phyloP scores from a whole-genome alignment of 2,113 vertebrate species.

The Dromas ardeola region DNA sequence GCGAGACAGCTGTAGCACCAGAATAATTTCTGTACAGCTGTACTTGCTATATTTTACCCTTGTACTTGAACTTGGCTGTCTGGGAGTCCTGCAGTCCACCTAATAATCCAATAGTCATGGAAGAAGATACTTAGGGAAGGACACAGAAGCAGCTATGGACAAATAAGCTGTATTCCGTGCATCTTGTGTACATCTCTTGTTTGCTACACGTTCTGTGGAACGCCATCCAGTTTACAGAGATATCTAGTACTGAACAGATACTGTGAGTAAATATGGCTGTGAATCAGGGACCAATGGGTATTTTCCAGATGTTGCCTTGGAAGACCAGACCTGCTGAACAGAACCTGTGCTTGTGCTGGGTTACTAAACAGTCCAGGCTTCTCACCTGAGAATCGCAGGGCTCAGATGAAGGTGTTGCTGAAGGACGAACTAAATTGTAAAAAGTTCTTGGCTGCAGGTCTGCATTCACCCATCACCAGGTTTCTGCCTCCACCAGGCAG shows the following conservation, averaged over 20 bases:
- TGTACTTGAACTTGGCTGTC: neutral
- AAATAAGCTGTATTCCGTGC: neutral
- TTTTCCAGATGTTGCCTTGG: neutral
- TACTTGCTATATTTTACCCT: neutral
- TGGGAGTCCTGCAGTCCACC: neutral
- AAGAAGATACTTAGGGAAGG: neutral
- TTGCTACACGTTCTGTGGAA: neutral
- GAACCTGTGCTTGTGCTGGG: neutral
- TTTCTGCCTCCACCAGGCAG: neutral
- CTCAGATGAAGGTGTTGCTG: neutral
- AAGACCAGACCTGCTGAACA: neutral
- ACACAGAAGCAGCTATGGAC: neutral
- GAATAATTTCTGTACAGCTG: neutral
- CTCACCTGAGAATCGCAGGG: rapidly evolving
- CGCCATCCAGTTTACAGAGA: neutral
- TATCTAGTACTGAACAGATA: neutral
- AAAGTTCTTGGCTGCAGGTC: neutral
- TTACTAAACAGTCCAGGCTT: neutral
- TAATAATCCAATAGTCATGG: neutral
- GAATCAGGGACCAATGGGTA: neutral
- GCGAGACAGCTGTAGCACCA: neutral
- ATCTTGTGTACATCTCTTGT: neutral
- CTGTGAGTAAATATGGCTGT: neutral
- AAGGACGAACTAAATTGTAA: neutral
- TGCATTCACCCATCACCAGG: neutral